Percentiles rank a stretch among this genome's conserved stretches.
phyloP scores from a whole-genome alignment of 2,888 invertebrate genomes.

The Galeopsomyia nigrocyanea region DNA sequence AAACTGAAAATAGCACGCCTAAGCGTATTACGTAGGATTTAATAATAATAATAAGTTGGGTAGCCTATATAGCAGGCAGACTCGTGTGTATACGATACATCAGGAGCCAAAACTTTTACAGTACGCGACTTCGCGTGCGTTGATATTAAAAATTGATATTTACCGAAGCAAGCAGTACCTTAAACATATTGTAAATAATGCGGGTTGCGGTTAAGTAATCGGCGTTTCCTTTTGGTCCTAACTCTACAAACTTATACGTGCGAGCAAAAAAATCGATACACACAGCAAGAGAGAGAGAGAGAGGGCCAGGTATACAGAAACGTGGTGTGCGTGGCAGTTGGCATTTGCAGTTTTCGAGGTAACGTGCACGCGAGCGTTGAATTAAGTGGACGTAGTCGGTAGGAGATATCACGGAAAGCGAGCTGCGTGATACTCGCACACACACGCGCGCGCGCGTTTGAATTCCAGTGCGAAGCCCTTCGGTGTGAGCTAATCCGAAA shows the following conservation, averaged over 20 bases:
- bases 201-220: conserved; percentile 24
- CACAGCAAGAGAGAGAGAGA: no score
- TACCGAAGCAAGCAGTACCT: neutral
- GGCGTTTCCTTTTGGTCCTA: neutral
- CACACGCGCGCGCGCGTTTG: neutral
- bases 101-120: neutral
- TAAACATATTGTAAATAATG: neutral
- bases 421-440: no score
- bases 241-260: neutral
- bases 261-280: neutral
- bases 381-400: neutral
- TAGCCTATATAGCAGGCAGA: neutral
- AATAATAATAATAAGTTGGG: neutral
- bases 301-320: no score
- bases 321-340: no score
- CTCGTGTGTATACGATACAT: neutral
- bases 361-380: neutral
- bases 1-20: neutral
- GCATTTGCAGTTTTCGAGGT: no score
- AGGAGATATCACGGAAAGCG: neutral
- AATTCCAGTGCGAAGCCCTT: conserved; percentile 41
- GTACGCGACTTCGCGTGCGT: neutral
- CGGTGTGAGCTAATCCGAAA: conserved; percentile 32
- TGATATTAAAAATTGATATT: conserved; percentile 10
- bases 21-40: neutral